phyloP scores from a whole-genome alignment of 2,113 vertebrate genomes.

The Myanophis thanlyinensis region DNA sequence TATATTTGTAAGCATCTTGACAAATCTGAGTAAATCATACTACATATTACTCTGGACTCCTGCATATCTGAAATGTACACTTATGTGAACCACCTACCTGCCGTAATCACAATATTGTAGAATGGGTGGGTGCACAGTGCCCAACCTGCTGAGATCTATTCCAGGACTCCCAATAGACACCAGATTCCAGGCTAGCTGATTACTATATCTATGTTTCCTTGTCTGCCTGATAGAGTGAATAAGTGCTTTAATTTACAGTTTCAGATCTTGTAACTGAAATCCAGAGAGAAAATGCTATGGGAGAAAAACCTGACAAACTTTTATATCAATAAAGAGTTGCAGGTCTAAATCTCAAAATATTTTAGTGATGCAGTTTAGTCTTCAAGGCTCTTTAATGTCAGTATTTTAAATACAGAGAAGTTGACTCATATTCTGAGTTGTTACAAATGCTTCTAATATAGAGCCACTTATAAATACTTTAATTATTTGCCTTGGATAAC shows the following conservation, averaged over 20 bases:
- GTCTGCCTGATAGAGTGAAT: conserved; percentile 48
- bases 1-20: conserved; percentile 60
- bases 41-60: conserved; percentile 64
- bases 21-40: conserved; percentile 68
- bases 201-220: conserved; percentile 63
- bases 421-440: background rate
- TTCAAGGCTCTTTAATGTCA: background rate
- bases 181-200: conserved; percentile 61
- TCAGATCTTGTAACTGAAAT: conserved; percentile 24
- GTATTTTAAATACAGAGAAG: background rate
- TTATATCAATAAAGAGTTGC: background rate
- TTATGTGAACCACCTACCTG: conserved; percentile 58
- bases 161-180: conserved; percentile 45
- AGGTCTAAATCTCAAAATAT: conserved; percentile 6
- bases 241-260: conserved; percentile 48
- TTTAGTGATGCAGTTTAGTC: background rate
- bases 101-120: conserved; percentile 67
- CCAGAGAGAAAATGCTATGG: conserved; percentile 2
- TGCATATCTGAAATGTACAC: conserved; percentile 60
- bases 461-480: background rate
- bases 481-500: background rate
- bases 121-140: conserved; percentile 61
- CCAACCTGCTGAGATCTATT: conserved; percentile 65
- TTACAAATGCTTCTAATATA: background rate
- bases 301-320: conserved; percentile 31